Conservation (phyloP, 2,888 invertebrate species). For the Melieria omissa region DNA sequence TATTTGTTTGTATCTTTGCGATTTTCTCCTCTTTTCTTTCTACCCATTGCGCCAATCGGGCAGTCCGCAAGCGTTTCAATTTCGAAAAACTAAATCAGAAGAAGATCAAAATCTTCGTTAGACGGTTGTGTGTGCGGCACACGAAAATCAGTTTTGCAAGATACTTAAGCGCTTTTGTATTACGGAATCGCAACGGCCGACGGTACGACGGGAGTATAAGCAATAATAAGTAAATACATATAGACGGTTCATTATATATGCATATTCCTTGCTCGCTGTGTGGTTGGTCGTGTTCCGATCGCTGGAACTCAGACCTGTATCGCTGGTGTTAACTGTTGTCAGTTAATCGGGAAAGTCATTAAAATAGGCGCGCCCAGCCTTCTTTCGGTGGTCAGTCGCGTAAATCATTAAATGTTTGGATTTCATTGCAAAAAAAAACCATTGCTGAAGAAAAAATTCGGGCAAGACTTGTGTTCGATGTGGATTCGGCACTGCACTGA, state of each 20-base stretch:
- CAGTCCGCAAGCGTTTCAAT: conserved; percentile 30
- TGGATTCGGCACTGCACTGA: too few relatives aligned
- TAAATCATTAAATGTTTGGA: not conserved
- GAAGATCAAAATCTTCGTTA: conserved; percentile 65
- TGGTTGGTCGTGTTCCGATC: too few relatives aligned
- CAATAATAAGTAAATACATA: conserved; percentile 15
- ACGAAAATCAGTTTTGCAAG: conserved; percentile 29
- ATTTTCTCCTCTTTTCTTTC: conserved; percentile 2
- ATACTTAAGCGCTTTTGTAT: conserved; percentile 12
- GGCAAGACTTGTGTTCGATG: not conserved
- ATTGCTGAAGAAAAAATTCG: not conserved
- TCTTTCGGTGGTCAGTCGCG: not conserved
- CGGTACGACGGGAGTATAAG: conserved; percentile 11
- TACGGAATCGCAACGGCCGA: conserved; percentile 19
- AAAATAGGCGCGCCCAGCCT: too few relatives aligned
- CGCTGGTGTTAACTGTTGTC: too few relatives aligned
- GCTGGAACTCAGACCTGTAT: too few relatives aligned
- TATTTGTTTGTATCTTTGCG: conserved; percentile 22
- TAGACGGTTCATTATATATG: conserved; percentile 5
- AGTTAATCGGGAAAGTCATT: too few relatives aligned
- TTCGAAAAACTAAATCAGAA: conserved; percentile 55
- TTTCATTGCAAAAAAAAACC: not conserved
- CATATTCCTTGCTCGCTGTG: not conserved
- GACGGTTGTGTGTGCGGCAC: conserved; percentile 62
- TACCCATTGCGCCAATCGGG: not conserved